A percentile compares a stretch with the other conserved stretches of the same genome.
phyloP scores from a whole-genome alignment of 2,888 invertebrate species.

The Diaperis boleti region DNA sequence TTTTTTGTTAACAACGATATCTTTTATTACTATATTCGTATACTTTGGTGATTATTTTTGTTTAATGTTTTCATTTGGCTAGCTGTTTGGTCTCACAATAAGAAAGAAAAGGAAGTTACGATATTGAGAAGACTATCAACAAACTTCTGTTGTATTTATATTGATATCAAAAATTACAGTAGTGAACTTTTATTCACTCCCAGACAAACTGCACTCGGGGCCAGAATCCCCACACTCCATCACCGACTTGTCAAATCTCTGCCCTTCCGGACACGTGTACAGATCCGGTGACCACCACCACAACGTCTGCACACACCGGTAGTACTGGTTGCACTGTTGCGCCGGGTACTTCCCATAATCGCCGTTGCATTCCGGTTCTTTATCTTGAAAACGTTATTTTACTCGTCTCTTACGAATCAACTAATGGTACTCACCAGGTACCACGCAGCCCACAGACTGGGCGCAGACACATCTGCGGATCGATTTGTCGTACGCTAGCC shows the following conservation, averaged over 20 bases:
- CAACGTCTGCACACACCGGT: neutral
- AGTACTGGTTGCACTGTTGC: constrained; percentile 4
- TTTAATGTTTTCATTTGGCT: too few species aligned
- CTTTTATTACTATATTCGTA: too few species aligned
- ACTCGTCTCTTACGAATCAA: neutral
- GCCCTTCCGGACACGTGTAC: neutral
- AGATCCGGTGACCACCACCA: constrained; percentile 10
- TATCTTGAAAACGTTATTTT: neutral
- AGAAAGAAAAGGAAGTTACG: too few species aligned
- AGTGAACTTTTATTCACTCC: too few species aligned
- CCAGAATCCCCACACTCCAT: neutral
- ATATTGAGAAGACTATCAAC: too few species aligned
- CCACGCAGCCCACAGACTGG: neutral
- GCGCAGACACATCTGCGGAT: neutral
- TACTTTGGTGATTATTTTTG: too few species aligned
- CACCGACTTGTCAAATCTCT: neutral
- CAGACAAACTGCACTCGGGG: neutral
- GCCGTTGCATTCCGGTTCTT: neutral
- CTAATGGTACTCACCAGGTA: neutral
- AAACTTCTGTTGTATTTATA: too few species aligned
- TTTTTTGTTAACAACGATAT: too few species aligned
- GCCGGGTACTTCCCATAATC: neutral
- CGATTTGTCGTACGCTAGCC: neutral
- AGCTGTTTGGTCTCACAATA: too few species aligned
- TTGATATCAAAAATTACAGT: too few species aligned